Base-by-base conservation (phyloP, 2,888 invertebrate species). In the Beris morrisii region DNA sequence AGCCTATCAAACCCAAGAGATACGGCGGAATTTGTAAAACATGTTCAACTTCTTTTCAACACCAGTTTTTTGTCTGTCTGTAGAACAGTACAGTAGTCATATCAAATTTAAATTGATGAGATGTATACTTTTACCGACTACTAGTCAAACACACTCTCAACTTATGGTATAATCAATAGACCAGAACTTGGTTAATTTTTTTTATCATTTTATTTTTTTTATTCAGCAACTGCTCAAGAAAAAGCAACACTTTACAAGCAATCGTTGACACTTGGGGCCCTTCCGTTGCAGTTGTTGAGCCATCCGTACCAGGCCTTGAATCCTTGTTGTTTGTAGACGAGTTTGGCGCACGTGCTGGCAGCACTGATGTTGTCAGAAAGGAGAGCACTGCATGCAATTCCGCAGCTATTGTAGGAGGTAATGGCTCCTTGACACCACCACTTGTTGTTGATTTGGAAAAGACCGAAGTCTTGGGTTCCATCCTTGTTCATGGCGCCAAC, bases 361-460 rank as follows among this genome's bases (percentile, higher is more conserved):
- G 13, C 52, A 38, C 50, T 50, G 52, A 61, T 61, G 46, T 61
- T 22, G 12, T 61, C 61, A 13, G 38, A 9, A 38, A 61, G 50
- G 15, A 61, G 61, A 22, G 61, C 50, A 15, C 15, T 22, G 38
- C 61, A 61, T 5, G n/a, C 15, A 22, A 61, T 13, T 15, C 22
- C 38, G 43, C 61, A 61, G 12, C 38, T 43, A 12, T 61, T 61
- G 52, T 50, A 52, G 32, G 61, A 61, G 52, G 13, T 61, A 15
- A 61, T 61, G 50, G 50, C 52, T 61, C 61, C 61, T 52, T 61
- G 50, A 38, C 61, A 61, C 61, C 61, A 61, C 31, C 31, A 61
- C 32, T 61, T 61, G 61, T 61, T 61, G 61, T 61, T 61, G 52
- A 61, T 61, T 61, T 61, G 61, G 61, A 50, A 61, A 38, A 61